Evolutionary conservation across 2,113 vertebrate genomes (phyloP).

Genomic region (Tautogolabrus adspersus): DNA sequence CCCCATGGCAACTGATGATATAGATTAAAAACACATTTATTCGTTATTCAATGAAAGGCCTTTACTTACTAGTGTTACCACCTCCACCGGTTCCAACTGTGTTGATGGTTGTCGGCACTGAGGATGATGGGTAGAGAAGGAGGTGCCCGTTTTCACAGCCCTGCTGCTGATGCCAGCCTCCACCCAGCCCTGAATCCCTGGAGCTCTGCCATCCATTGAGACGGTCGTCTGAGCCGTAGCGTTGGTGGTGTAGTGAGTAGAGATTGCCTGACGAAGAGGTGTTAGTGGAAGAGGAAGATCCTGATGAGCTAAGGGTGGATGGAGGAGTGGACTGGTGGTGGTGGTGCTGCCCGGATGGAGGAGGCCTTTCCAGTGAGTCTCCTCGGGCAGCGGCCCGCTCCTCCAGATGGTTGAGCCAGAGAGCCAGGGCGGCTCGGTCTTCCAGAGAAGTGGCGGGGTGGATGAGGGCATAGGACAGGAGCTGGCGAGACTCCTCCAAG

Average conservation of each 20-base stretch:
- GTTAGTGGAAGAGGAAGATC: slow-evolving; percentile 74
- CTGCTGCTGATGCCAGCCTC: slow-evolving; percentile 83
- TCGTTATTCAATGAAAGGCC: background rate
- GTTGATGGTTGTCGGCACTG: slow-evolving; percentile 96
- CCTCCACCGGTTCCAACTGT: slow-evolving; percentile 91
- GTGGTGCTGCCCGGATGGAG: slow-evolving; percentile 86
- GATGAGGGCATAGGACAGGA: slow-evolving; percentile 97
- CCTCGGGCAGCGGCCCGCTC: slow-evolving; percentile 91
- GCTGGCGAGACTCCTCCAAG: slow-evolving; percentile 97
- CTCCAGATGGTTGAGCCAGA: slow-evolving; percentile 99
- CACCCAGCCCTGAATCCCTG: slow-evolving; percentile 92
- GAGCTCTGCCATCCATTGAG: slow-evolving; percentile 98
- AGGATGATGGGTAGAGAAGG: slow-evolving; percentile 94
- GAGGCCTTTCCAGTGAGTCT: slow-evolving; percentile 92
- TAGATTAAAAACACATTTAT: too few species aligned
- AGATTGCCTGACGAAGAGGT: slow-evolving; percentile 81
- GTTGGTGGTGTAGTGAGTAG: slow-evolving; percentile 92
- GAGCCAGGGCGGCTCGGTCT: slow-evolving; percentile 93
- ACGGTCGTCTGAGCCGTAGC: slow-evolving; percentile 96
- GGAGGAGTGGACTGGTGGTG: slow-evolving; percentile 76
- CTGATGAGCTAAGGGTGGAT: slow-evolving; percentile 74
- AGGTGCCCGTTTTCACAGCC: slow-evolving; percentile 95
- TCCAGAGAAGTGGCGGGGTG: slow-evolving; percentile 97
- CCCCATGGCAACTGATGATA: too few species aligned
- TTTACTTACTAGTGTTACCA: slow-evolving; percentile 91